Base-by-base conservation (phyloP, 2,888 invertebrate species). In the Hirtodrosophila alboralis region DNA sequence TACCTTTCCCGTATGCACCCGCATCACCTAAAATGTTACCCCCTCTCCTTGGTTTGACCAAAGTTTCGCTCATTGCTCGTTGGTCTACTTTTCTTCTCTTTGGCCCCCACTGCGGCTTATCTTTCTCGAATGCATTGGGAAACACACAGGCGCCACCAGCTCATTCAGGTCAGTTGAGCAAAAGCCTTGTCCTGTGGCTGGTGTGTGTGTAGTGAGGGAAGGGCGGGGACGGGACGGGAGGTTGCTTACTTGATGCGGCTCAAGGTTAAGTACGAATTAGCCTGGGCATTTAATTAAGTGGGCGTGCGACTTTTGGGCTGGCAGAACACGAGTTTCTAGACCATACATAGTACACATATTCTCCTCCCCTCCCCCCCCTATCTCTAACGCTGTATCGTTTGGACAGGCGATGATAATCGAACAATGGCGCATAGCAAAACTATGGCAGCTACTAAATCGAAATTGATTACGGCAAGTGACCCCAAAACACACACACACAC, bases 391-490 rank as follows among this genome's bases (percentile, higher is more conserved):
- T 47, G 21, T 21, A 18, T 41, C 43, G 31, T 41, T n/a, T 37
- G 21, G 60, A 41, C 44, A 28, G 44, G 37, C 71, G 83, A 63
- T 77, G 68, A 81, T 77, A 81, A 79, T 84, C 85, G 71, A 44
- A 69, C 67, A 60, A 66, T 72, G 72, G 47, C 72, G 72, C 60
- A 65, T 72, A 41, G 70, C 47, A 54, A 54, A 70, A 66, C 61
- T 66, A 62, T 73, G 69, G 71, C 74, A 73, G 65, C 56, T 56
- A 68, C 66, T 70, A 81, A 84, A 75, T 78, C 70, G 78, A 86
- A 84, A 84, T 84, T 84, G 86, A 84, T 86, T 86, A 74, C 63
- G 68, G 47, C 76, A 75, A 83, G 52, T 54, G 78, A 65, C 51
- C 58, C 56, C 27, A 31, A 63, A 60, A 45, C 16, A 40, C 6